phyloP scores from a whole-genome alignment of 2,797 vertebrate species.

The Ambastaia sidthimunki region DNA sequence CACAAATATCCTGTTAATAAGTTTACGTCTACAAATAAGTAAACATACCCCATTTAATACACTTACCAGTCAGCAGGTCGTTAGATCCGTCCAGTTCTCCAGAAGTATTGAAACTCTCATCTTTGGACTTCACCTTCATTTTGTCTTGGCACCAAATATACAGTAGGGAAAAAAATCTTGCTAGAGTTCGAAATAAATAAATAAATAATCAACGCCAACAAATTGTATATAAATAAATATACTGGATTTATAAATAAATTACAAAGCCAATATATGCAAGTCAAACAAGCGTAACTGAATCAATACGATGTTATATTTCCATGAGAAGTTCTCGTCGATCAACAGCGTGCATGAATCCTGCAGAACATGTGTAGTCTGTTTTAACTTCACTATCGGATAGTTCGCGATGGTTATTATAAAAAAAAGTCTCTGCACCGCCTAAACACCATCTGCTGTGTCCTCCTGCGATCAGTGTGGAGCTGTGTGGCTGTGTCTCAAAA shows the following conservation, averaged over 20 bases:
- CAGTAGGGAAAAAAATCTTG: background rate
- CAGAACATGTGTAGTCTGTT: background rate
- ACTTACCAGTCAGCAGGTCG: constrained; percentile 74
- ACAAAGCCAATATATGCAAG: background rate
- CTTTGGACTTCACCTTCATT: constrained; percentile 75
- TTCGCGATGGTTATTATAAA: background rate
- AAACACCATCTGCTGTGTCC: constrained; percentile 21
- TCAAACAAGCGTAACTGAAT: background rate
- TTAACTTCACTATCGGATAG: background rate
- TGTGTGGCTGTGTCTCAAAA: background rate
- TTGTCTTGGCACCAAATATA: background rate
- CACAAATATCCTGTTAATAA: too few relatives aligned
- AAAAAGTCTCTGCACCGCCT: constrained; percentile 9
- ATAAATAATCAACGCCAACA: too few relatives aligned
- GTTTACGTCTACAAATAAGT: background rate
- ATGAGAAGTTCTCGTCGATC: constrained; percentile 5
- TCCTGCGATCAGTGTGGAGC: constrained; percentile 17
- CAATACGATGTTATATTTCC: constrained; percentile 16
- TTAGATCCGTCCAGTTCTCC: constrained; percentile 75
- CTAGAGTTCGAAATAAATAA: background rate
- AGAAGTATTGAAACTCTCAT: constrained; percentile 76
- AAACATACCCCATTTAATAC: too few relatives aligned
- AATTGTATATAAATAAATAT: too few relatives aligned
- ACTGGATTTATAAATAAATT: too few relatives aligned
- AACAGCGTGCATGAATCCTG: background rate